Evolutionary conservation across 2,797 vertebrate genomes (phyloP).

Genomic region (Micropoecilia bifurca): DNA sequence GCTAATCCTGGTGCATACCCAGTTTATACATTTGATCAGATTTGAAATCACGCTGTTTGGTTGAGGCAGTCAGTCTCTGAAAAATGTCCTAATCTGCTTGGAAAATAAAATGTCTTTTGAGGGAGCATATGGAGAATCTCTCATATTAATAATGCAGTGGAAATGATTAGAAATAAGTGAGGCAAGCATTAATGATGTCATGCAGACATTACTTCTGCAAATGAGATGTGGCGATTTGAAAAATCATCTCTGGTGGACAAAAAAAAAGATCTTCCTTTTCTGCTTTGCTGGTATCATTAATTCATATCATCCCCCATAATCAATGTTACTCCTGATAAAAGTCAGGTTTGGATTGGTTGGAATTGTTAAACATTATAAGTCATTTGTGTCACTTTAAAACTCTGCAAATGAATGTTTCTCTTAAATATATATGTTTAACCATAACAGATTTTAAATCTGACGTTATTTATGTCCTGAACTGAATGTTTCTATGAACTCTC

Average conservation of each 20-base stretch:
- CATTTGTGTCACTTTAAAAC: neutral
- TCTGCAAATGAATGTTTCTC: neutral
- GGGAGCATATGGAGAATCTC: slow-evolving; percentile 94
- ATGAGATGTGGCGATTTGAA: slow-evolving; percentile 70
- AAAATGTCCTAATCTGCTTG: slow-evolving; percentile 85
- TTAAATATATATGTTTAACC: neutral
- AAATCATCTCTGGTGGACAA: slow-evolving; percentile 43
- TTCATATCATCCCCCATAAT: slow-evolving; percentile 4
- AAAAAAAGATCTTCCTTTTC: slow-evolving; percentile 1
- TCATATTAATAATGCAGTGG: slow-evolving; percentile 95
- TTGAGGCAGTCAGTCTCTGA: slow-evolving; percentile 93
- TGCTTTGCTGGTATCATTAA: slow-evolving; percentile 13
- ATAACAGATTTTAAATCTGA: neutral
- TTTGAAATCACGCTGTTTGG: slow-evolving; percentile 92
- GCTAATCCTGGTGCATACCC: slow-evolving; percentile 86
- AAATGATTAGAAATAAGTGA: slow-evolving; percentile 96
- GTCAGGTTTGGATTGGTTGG: neutral
- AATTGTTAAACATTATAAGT: neutral
- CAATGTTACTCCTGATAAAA: neutral
- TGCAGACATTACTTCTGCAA: slow-evolving; percentile 89
- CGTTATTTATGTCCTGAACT: neutral
- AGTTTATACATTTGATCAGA: slow-evolving; percentile 86
- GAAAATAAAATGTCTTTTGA: slow-evolving; percentile 90
- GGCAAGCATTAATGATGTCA: slow-evolving; percentile 79
- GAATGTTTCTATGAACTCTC: neutral